phyloP scores from a whole-genome alignment of 2,113 vertebrate genomes.

The Anoura caudifer region DNA sequence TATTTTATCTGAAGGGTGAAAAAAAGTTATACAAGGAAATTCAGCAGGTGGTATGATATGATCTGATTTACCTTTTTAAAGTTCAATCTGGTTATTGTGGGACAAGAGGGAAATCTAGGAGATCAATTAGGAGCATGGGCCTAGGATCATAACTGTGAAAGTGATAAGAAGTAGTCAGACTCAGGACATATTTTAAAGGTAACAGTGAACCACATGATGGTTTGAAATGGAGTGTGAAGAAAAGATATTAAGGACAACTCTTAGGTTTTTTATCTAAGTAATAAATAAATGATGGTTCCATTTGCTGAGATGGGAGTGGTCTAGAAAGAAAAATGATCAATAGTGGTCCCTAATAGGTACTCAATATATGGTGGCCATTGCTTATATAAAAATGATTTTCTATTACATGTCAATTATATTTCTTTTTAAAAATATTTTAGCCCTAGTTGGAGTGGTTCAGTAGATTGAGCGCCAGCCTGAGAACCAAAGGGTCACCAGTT shows the following conservation, averaged over 20 bases:
- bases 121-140: background rate
- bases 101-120: background rate
- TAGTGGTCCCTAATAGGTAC: background rate
- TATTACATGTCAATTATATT: background rate
- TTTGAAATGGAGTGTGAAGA: background rate
- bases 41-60: background rate
- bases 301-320: background rate
- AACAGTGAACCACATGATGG: background rate
- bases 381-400: slow-evolving; percentile 5
- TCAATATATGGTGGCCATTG: background rate
- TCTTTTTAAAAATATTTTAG: background rate
- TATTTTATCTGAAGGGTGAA: background rate
- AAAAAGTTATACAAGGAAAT: background rate
- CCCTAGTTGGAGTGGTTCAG: too few species aligned
- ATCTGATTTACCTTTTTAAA: background rate
- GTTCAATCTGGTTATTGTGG: background rate
- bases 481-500: too few species aligned
- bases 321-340: background rate
- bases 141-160: background rate
- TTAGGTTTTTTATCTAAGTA: background rate
- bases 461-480: too few species aligned
- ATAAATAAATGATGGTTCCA: background rate
- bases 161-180: background rate
- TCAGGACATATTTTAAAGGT: background rate
- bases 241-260: background rate